Conservation (phyloP, 2,797 vertebrate species). For the Bradypodion ventrale region DNA sequence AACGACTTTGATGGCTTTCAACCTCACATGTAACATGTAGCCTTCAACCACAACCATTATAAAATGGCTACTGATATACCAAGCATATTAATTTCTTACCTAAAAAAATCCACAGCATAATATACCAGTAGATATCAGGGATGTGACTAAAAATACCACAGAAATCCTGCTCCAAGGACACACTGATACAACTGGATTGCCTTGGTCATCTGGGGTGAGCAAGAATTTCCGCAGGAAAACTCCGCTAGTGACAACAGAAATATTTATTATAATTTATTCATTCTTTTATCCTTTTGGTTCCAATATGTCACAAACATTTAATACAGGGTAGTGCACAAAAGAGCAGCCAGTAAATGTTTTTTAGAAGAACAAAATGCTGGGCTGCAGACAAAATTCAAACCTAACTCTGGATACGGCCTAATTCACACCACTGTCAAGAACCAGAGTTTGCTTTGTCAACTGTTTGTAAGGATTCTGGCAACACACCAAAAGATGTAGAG, state of each 20-base stretch:
- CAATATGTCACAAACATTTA: background rate
- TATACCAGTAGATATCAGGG: too few species aligned
- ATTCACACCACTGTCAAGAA: background rate
- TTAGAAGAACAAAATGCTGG: too few species aligned
- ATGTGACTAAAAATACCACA: too few species aligned
- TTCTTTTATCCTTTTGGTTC: background rate
- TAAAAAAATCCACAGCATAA: background rate
- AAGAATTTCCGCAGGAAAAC: background rate
- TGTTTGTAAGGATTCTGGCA: background rate
- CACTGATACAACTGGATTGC: background rate
- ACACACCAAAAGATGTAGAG: background rate
- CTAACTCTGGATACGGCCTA: background rate
- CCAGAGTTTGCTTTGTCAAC: background rate
- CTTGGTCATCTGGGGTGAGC: background rate
- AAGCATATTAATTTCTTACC: background rate
- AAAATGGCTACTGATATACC: too few species aligned
- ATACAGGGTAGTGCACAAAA: background rate
- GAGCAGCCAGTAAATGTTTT: background rate
- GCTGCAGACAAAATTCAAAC: background rate
- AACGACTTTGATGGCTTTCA: background rate
- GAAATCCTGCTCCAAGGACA: background rate
- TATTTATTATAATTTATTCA: background rate
- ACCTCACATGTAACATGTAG: background rate
- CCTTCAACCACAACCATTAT: too few species aligned
- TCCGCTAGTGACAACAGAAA: background rate